Evolutionary conservation across 2,113 vertebrate genomes (phyloP), one percentile per base, ranked within the genome.

Genomic region (Mola mola): DNA sequence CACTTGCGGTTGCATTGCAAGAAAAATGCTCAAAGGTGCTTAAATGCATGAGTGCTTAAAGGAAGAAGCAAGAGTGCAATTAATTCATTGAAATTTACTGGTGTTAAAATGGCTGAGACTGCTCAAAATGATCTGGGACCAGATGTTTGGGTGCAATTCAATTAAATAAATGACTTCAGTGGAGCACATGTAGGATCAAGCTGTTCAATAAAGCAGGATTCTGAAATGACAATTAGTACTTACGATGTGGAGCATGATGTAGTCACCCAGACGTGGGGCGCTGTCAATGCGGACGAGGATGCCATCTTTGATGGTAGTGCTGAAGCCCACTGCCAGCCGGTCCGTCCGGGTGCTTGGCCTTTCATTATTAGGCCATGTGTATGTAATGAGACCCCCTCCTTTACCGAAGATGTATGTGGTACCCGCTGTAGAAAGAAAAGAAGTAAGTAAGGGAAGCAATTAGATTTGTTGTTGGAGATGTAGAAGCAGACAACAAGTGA

Each of bases 161-260:
- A 73, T 42, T 37, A 16, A 48, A 37, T 28, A n/a, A 24, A 11
- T 6, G 19, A 53, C 36, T 58, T 21, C 3, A 46, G 4, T 37
- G 29, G 8, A 58, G 34, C 3, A 7, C 41, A 33, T 42, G 43
- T 31, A 24, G 29, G 28, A 16, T 26, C 15, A 16, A n/a, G 67
- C 33, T 31, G 42, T 29, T 48, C 21, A 52, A 31, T 22, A 34
- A 34, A 8, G 26, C 16, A 19, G 8, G 8, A 28, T 41, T 17
- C 13, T 26, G 41, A n/a, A 60, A 51, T 22, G 16, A 44, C 26
- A 7, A 17, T 9, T 17, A 40, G 17, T 79, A 97, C 97, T 94
- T 83, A 99, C 97, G 36, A 99, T 96, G 83, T 99, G 97, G 50
- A 99, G 95, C 94, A 98, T 97, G 71, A 99, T 95, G 84, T 97